Conservation (phyloP, 1,140 invertebrate species). For the Sitobion miscanthi region DNA sequence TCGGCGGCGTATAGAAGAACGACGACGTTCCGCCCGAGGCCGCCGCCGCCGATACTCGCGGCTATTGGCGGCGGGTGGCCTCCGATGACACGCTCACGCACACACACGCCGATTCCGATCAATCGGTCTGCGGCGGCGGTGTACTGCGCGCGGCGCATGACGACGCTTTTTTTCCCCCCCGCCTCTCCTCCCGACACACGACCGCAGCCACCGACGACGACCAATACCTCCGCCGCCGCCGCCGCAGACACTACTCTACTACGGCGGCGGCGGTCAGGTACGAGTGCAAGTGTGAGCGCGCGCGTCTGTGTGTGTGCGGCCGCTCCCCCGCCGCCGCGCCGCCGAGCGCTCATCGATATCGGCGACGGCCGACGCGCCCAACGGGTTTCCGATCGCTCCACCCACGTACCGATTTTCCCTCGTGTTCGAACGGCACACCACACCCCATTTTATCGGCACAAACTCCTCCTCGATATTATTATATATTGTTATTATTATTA, state of each 20-base stretch:
- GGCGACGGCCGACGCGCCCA: conserved; percentile 43
- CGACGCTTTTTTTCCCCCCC: conserved; percentile 31
- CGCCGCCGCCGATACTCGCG: conserved; percentile 35
- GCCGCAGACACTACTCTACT: background rate
- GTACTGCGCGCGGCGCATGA: conserved; percentile 28
- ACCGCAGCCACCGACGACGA: background rate
- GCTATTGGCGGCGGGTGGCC: conserved; percentile 43
- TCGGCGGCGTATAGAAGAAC: conserved; percentile 28
- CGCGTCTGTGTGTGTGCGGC: background rate
- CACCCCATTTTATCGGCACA: conserved; percentile 54
- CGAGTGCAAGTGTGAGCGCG: background rate
- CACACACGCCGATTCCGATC: conserved; percentile 49
- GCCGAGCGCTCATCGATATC: conserved; percentile 41
- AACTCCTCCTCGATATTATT: conserved; percentile 49
- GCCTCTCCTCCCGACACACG: background rate
- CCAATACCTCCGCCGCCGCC: background rate
- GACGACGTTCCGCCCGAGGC: conserved; percentile 36
- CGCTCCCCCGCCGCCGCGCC: background rate
- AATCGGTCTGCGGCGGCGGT: conserved; percentile 35
- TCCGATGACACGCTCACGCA: conserved; percentile 37
- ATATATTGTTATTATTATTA: background rate
- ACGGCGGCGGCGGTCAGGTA: conserved; percentile 34
- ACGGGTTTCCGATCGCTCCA: conserved; percentile 57
- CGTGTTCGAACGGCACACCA: conserved; percentile 40
- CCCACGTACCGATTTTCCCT: conserved; percentile 55